phyloP scores from a whole-genome alignment of 2,888 invertebrate genomes.

The Noctua comes region DNA sequence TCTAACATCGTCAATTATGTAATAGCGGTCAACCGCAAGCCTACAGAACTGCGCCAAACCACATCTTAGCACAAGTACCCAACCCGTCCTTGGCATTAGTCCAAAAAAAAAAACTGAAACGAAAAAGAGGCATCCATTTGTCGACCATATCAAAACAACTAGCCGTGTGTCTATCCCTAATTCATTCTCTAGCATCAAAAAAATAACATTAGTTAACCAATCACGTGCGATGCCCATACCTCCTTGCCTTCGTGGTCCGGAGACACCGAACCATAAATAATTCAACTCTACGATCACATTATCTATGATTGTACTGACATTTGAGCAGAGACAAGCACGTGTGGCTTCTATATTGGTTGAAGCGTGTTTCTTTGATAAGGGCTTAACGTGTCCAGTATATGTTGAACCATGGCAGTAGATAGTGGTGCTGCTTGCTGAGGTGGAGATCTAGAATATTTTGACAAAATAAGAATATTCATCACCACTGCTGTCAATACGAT shows the following conservation, averaged over 20 bases:
- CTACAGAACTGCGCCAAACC: not conserved
- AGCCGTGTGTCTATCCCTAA: not conserved
- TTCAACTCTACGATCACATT: conserved; percentile 38
- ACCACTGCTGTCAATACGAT: not conserved
- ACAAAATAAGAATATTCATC: not conserved
- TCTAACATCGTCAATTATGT: too few relatives aligned
- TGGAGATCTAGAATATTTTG: not conserved
- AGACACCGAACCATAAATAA: conserved; percentile 38
- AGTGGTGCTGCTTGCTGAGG: not conserved
- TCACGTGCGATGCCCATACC: conserved; percentile 47
- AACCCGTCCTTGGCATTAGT: not conserved
- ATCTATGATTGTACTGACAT: conserved; percentile 25
- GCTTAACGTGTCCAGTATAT: conserved; percentile 10
- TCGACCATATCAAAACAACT: not conserved
- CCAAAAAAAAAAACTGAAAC: conserved; percentile 20
- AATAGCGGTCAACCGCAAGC: not conserved
- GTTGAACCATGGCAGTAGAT: not conserved
- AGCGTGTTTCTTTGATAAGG: conserved; percentile 15
- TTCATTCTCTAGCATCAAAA: conserved; percentile 17
- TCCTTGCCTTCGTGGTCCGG: conserved; percentile 29
- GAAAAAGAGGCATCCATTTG: conserved; percentile 9
- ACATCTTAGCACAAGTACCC: not conserved
- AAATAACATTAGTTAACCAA: conserved; percentile 24
- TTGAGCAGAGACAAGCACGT: conserved; percentile 48
- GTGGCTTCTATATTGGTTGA: conserved; percentile 46